Conservation (phyloP, 2,888 invertebrate species). For the Ariolimax columbianus region DNA sequence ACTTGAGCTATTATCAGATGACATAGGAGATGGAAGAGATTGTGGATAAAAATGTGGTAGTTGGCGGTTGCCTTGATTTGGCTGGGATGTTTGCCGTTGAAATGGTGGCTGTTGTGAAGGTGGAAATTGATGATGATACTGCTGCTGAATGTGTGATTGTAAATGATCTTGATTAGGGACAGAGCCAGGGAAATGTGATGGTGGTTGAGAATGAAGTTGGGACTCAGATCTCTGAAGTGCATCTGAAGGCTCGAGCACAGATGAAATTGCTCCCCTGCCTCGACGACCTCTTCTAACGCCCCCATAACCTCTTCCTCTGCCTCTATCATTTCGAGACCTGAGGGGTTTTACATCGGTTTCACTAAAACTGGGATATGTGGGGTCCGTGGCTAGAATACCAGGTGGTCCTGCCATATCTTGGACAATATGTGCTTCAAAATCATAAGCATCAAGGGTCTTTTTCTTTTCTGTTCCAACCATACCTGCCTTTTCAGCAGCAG, state of each 20-base stretch:
- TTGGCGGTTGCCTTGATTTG: constrained; percentile 7
- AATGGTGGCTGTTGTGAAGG: constrained; percentile 23
- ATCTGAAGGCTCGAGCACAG: constrained; percentile 30
- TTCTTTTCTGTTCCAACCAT: constrained; percentile 32
- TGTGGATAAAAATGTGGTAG: constrained; percentile 11
- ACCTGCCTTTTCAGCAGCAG: constrained; percentile 44
- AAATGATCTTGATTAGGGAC: background rate
- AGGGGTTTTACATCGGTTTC: constrained; percentile 29
- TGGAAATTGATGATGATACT: constrained; percentile 21
- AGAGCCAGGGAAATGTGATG: constrained; percentile 5
- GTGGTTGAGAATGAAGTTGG: constrained; percentile 11
- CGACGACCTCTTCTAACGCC: constrained; percentile 42
- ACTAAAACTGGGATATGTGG: background rate
- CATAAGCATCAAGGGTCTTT: constrained; percentile 53
- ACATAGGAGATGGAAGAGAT: constrained; percentile 24
- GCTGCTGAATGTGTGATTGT: constrained; percentile 24
- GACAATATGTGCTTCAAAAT: constrained; percentile 54
- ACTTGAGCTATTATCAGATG: constrained; percentile 16
- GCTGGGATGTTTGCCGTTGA: background rate
- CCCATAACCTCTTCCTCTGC: constrained; percentile 39
- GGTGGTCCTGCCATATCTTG: constrained; percentile 30
- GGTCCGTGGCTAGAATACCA: background rate
- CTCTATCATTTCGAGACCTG: constrained; percentile 42
- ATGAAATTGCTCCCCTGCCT: constrained; percentile 34
- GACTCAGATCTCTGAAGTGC: constrained; percentile 25